Evolutionary conservation across 1,140 invertebrate species (phyloP), one percentile per base, ranked within the genome.

Genomic region (Lordiphosa collinella): DNA sequence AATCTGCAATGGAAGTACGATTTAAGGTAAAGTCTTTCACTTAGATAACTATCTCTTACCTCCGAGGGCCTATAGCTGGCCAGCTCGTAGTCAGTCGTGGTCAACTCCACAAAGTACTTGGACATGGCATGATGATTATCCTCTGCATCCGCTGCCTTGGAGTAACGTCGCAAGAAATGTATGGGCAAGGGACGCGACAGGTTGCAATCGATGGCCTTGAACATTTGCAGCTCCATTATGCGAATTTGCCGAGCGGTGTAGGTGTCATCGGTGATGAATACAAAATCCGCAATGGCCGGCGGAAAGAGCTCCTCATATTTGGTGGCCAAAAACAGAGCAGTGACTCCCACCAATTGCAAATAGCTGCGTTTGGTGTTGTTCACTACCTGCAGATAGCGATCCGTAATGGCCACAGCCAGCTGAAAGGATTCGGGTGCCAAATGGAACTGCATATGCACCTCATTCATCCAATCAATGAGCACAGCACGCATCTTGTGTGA

Each of bases 301-400:
- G 94, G 92, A 75, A 95, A 96, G 84, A 98, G 95, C 90, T 99
- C 98, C 90, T 99, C 98, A 84, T 97, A 99, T 89, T 99, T 99
- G 68, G 94, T 93, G 8, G 98, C 97, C 55, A 99, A 93, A 67
- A 97, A 94, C 92, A 99, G 93, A 0, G 96, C 94, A 2, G 97
- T 94, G 1, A 97, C 94, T 1, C 98, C 98, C 34, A 98, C 95
- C 37, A 99, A 90, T 89, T 99, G 98, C 31, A 99, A 90, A 91
- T 61, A 92, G 89, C 64, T 96, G 91, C 53, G 91, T 82, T 70
- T 90, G 62, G 88, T 91, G 86, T 64, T 79, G 61, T 75, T 79
- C 1, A 87, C 89, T 89, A 95, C 95, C 92, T 97, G 95, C 63
- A 98, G 91, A 91, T 96, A 99, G 73, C 96, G 91, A 90, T 99